Evolutionary conservation across 2,888 invertebrate genomes (phyloP), one percentile per base, ranked within the genome.

Genomic region (Syrista parreyssii): DNA sequence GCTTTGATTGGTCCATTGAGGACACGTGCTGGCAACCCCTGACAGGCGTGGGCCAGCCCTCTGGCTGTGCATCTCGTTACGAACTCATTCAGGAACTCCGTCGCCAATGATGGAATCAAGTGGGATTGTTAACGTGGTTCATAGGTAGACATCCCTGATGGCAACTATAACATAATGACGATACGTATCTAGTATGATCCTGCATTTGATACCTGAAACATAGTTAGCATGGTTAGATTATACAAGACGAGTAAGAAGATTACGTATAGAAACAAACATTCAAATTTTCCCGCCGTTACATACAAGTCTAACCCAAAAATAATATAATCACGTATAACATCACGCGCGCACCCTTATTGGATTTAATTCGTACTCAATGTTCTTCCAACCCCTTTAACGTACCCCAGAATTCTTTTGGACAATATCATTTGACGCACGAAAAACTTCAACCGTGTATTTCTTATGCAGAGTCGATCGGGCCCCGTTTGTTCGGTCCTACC

Each of bases 1-100:
- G 88, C 87, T 90, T 89, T 91, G 91, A 91, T 91, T 91, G 91
- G 91, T 90, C 91, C 89, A 91, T 91, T 91, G 91, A 91, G 88
- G 88, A 87, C 88, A 89, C 89, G 90, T 89, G 89, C 31, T 82
- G 78, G 85, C 86, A 86, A 87, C 87, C 87, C 85, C 84, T 55
- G 55, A 55, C 55, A 55, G 86, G 84, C 84, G 83, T 84, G 82
- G 86, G 84, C 84, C 87, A 86, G 86, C 88, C 88, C 89, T 87
- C 88, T 88, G 86, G 87, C 87, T 88, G 88, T 88, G 89, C 89
- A 90, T 91, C 91, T 91, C 91, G 91, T 91, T 91, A 91, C 88
- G 88, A 87, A 88, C 89, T 90, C 89, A 91, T 91, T 91, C 91
- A 91, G 87, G 82, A 87, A 86, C 88, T 89, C 86, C 86, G 86